Evolutionary conservation across 2,113 vertebrate species (phyloP), one percentile per base, ranked within the genome.

Genomic region (Dinomys branickii): DNA sequence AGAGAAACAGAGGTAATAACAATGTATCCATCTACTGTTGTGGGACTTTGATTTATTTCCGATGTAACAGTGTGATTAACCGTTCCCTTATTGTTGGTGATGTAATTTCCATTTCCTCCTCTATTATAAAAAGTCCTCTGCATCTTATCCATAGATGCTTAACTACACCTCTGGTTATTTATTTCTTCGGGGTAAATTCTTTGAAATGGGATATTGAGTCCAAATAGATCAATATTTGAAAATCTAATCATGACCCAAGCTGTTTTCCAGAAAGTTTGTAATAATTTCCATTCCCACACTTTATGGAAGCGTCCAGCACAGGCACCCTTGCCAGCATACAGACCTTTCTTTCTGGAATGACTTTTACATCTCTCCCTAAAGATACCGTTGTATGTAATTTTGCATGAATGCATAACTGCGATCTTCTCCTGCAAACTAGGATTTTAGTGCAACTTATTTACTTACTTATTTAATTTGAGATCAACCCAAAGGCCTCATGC

Each of bases 121-220:
- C 73, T 61, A 8, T 65, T 77, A 52, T 47, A 93, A 71, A 92
- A 20, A 91, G 78, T 14, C 41, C n/a, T 87, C 65, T 13, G 41
- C 33, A 71, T 88, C 90, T 92, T 90, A 33, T 2, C 35, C 80
- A 83, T 52, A 90, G 65, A 86, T 83, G 41, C 59, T 19, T 88
- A 85, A 44, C 71, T 86, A 58, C 22, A 30, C 47, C 30, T n/a
- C 90, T 50, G 38, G 67, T 67, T 77, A 65, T 95, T 87, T 97
- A 65, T 95, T 90, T 95, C 95, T 97, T 94, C 65, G 63, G 88
- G 85, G 54, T 92, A 88, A 90, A 88, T 65, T 95, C 95, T 95
- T 87, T 90, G 90, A 96, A 97, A 85, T 88, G 58, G 92, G 94
- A 85, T 77, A 58, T 33, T 35, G 85, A 90, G 71, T 83, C 96